Evolutionary conservation across 1,140 invertebrate genomes (phyloP).

Genomic region (Drosophila melanica): DNA sequence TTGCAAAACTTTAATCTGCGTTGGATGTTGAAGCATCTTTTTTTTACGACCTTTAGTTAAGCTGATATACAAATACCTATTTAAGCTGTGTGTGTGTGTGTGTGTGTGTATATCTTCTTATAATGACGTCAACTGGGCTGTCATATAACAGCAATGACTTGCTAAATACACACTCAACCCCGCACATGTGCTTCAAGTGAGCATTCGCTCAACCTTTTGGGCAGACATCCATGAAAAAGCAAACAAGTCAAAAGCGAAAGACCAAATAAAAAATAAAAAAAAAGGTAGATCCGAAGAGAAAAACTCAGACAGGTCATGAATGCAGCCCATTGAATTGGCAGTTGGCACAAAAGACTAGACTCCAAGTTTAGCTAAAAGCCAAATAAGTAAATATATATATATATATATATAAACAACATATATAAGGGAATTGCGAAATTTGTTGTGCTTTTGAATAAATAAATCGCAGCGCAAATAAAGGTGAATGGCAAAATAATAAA

Average conservation of each 20-base stretch:
- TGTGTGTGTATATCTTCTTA: slow-evolving; percentile 34
- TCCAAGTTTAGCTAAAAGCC: slow-evolving; percentile 75
- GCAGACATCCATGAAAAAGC: slow-evolving; percentile 41
- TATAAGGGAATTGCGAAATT: slow-evolving; percentile 48
- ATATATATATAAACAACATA: slow-evolving; percentile 16
- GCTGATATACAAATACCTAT: slow-evolving; percentile 33
- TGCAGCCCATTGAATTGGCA: slow-evolving; percentile 69
- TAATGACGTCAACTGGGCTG: slow-evolving; percentile 63
- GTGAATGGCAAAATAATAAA: slow-evolving; percentile 50
- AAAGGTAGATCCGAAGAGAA: slow-evolving; percentile 13
- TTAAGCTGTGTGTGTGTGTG: slow-evolving; percentile 16
- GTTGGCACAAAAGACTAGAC: slow-evolving; percentile 70
- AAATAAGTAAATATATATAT: slow-evolving; percentile 64
- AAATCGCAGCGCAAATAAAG: slow-evolving; percentile 69
- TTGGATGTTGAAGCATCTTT: slow-evolving; percentile 5
- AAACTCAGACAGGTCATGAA: slow-evolving; percentile 60
- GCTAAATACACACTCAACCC: slow-evolving; percentile 12
- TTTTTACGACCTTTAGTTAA: slow-evolving; percentile 3
- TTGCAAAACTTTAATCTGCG: slow-evolving; percentile 1
- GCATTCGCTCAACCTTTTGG: slow-evolving; percentile 30
- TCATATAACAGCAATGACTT: slow-evolving; percentile 55
- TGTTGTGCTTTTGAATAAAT: slow-evolving; percentile 77
- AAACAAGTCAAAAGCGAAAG: slow-evolving; percentile 58
- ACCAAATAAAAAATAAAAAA: slow-evolving; percentile 34
- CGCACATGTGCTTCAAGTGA: slow-evolving; percentile 16